Base-by-base conservation (phyloP, 2,888 invertebrate genomes). In the Agonopterix arenella region DNA sequence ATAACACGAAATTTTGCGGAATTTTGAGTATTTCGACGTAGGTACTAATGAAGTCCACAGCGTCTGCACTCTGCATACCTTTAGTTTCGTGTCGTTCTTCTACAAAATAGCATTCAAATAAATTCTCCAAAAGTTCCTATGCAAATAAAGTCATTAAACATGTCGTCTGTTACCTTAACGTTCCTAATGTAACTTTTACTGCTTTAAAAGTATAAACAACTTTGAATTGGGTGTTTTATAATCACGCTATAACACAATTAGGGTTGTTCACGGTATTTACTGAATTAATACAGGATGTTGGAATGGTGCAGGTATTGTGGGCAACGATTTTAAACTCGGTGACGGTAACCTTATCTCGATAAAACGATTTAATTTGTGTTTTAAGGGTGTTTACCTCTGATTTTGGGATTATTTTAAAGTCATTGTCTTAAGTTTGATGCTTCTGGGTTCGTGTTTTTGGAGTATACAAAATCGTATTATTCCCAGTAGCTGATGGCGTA, bases 221-320 rank as follows among this genome's bases (percentile, higher is more conserved):
- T 61, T 48, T 53, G 60, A 68, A 73, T 68, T 66, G 68, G 64
- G 64, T 70, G 68, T 78, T 78, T 68, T 73, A 70, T 70, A 67
- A 76, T 73, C 84, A 84, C 83, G 84, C 79, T 65, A 84, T 78
- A 73, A 61, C 59, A 73, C 82, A 72, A 85, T 84, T 82, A 84
- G 71, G 62, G 57, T 54, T 67, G 71, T 73, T 65, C 62, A 60
- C 59, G 61, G 59, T 60, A 61, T 61, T 54, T 53, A 52, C 64
- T 69, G 76, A 76, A 82, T 80, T 77, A 78, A 80, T 78, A 67
- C 60, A 61, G 73, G 71, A 77, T 75, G 68, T 66, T 64, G 64
- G 13, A 11, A 40, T 13, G 48, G 45, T 45, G 8, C 52, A 62
- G 58, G 56, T 57, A 56, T 56, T 53, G 45, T 47, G 13, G 41